A percentile compares a stretch with the other conserved stretches of the same genome.
Conservation (phyloP, 2,888 invertebrate species). For the Dascillus cervinus region DNA sequence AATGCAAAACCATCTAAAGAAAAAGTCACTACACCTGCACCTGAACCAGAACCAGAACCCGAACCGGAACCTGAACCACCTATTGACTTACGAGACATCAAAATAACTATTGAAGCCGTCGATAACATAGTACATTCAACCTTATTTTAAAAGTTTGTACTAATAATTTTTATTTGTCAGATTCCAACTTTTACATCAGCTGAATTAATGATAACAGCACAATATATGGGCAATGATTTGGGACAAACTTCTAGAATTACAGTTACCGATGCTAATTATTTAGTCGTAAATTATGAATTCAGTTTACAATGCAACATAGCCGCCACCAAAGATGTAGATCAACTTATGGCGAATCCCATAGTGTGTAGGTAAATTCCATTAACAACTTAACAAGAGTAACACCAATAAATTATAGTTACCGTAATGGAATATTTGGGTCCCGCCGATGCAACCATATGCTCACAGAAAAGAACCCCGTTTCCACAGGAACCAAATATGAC, state of each 20-base stretch:
- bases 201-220: conserved; percentile 23
- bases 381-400: not conserved
- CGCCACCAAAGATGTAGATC: conserved; percentile 12
- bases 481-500: conserved; percentile 4
- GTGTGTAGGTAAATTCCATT: conserved; percentile 10
- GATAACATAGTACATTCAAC: conserved; percentile 1
- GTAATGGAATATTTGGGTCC: conserved; percentile 24
- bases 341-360: conserved; percentile 18
- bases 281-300: conserved; percentile 14
- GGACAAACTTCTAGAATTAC: conserved; percentile 22
- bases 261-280: conserved; percentile 12
- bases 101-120: not conserved
- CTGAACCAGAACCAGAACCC: too few relatives aligned
- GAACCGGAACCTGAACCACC: too few relatives aligned
- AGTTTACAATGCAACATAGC: conserved; percentile 13
- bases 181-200: conserved; percentile 22
- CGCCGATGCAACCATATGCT: conserved; percentile 20
- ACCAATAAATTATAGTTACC: conserved; percentile 19
- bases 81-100: too few relatives aligned
- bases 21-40: too few relatives aligned
- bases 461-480: conserved; percentile 13
- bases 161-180: conserved; percentile 15
- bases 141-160: conserved; percentile 1
- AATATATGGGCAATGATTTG: conserved; percentile 20
- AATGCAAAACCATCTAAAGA: too few relatives aligned